Evolutionary conservation across 1,140 invertebrate genomes (phyloP), one percentile per base, ranked within the genome.

Genomic region (Brachionus manjavacas): DNA sequence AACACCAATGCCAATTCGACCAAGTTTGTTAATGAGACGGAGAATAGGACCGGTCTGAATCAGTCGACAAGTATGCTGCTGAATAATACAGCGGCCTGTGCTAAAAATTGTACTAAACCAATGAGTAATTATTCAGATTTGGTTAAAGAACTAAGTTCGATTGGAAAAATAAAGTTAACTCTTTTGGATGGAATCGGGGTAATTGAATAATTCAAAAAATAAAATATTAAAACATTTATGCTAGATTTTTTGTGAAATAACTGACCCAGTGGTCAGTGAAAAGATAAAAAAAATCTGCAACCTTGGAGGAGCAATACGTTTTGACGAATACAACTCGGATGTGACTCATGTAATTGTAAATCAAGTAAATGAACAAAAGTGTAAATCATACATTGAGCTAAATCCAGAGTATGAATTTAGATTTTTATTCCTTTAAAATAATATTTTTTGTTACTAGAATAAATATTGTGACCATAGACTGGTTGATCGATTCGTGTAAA

Each of bases 261-360:
- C 41, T 23, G 79, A 81, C 7, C 12, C 79, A 4, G 20, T n/a
- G 1, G 35, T 81, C 64, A 81, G 41, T 68, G 79, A 81, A 28
- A 60, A 60, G 52, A 43, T 81, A 3, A 81, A 81, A 81, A 81
- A 81, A 46, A 64, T 81, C 14, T 81, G 79, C 20, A 68, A 81
- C 25, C 41, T 81, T 14, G 79, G 79, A 16, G 79, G 79, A 31
- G 79, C 79, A 12, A 81, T 81, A 39, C 20, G 79, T 9, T 81
- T 81, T 46, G 79, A 81, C 23, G 79, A 81, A 46, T 81, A 64
- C 52, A 64, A 64, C 12, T 81, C 79, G 25, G 79, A 81, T 43
- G 79, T 81, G 14, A 81, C 79, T 20, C 79, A 81, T 81, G 79
- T 81, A 20, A 81, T 81, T 81, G 52, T 68, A 31, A 81, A 81